These are phyloP conservation scores for Deroptyus accipitrinus DNA, from an alignment of 2,113 vertebrate genomes.

Conservation along the genomic window DNA sequence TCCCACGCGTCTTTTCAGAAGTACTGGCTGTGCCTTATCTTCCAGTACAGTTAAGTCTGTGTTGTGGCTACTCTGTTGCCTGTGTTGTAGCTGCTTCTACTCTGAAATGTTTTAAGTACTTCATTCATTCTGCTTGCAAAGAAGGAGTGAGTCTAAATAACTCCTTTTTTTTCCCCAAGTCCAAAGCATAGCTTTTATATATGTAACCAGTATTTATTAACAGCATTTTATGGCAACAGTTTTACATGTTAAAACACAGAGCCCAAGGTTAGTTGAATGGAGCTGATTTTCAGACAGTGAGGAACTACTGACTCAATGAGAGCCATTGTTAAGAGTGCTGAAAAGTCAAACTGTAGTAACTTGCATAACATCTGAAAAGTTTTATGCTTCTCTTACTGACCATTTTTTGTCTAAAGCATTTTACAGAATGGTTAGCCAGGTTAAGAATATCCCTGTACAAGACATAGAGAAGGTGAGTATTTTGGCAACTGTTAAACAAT, in stretches of 20 bases:
- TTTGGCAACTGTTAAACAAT: not conserved
- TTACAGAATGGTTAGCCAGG: not conserved
- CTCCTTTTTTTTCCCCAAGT: not conserved
- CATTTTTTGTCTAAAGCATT: not conserved
- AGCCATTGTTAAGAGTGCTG: not conserved
- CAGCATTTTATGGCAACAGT: not conserved
- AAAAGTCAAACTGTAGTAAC: not conserved
- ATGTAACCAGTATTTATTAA: not conserved
- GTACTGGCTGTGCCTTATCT: not conserved
- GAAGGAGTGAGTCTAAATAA: not conserved
- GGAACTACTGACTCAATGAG: not conserved
- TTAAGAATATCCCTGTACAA: not conserved
- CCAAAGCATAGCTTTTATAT: not conserved
- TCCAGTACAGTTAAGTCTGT: not conserved
- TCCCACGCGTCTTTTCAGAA: fast-evolving
- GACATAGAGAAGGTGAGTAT: not conserved
- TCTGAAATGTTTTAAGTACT: not conserved
- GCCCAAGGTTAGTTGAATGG: not conserved
- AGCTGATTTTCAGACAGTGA: not conserved
- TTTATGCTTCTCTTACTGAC: not conserved
- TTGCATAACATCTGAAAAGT: not conserved
- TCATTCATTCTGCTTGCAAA: not conserved
- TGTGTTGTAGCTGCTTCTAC: not conserved
- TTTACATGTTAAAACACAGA: not conserved
- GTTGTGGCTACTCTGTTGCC: not conserved